Evolutionary conservation across 2,797 vertebrate genomes (phyloP).

Genomic region (Sarcophilus harrisii): DNA sequence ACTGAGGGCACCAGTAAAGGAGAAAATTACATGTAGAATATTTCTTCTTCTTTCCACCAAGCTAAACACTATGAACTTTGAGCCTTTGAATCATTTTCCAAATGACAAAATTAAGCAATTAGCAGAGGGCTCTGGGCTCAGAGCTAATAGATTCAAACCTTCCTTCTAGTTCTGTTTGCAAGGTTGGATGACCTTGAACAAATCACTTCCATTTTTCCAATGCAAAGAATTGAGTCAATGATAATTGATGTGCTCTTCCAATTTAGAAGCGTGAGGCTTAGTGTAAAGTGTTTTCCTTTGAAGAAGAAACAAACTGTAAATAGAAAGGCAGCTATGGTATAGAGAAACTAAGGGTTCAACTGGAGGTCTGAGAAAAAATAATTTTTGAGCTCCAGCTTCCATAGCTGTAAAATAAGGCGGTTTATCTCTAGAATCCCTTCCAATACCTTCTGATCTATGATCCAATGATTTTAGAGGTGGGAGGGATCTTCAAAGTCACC

Average conservation of each 20-base stretch:
- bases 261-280: background rate
- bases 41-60: background rate
- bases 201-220: slow-evolving; percentile 9
- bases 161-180: background rate
- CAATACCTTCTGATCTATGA: background rate
- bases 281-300: background rate
- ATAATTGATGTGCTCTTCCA: background rate
- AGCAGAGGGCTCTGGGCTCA: background rate
- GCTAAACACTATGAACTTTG: background rate
- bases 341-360: background rate
- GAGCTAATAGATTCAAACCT: background rate
- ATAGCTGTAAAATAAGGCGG: background rate
- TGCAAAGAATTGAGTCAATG: background rate
- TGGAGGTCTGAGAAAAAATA: background rate
- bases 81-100: background rate
- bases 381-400: background rate
- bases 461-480: background rate
- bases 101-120: background rate
- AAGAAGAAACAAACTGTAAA: background rate
- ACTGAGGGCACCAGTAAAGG: background rate
- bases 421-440: background rate
- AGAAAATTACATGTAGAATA: background rate
- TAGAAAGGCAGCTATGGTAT: background rate
- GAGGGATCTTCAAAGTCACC: background rate
- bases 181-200: background rate